Percentiles rank a stretch among this genome's conserved stretches.
phyloP scores from a whole-genome alignment of 2,113 vertebrate genomes.

The Trematocara variabile region DNA sequence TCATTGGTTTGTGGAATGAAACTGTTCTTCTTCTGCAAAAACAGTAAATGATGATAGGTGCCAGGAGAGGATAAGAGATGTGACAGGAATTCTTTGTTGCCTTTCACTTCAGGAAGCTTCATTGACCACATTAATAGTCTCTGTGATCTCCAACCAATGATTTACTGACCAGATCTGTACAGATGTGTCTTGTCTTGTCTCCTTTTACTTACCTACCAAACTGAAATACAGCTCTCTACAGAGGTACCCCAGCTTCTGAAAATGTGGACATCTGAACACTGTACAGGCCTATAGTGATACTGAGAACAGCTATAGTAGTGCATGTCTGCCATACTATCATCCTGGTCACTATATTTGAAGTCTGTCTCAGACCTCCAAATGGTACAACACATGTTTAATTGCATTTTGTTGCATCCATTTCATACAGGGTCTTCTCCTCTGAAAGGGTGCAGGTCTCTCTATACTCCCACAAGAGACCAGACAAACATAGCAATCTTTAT shows the following conservation, averaged over 20 bases:
- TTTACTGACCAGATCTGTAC: slow-evolving; percentile 45
- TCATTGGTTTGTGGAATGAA: slow-evolving; percentile 63
- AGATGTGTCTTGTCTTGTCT: slow-evolving; percentile 22
- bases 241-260: not conserved
- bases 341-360: not conserved
- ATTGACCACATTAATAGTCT: slow-evolving; percentile 65
- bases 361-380: slow-evolving; percentile 6
- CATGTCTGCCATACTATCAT: not conserved
- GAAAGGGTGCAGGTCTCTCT: slow-evolving; percentile 19
- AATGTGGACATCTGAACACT: not conserved
- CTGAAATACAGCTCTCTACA: slow-evolving; percentile 1
- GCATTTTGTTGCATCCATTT: slow-evolving; percentile 28
- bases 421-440: slow-evolving; percentile 31
- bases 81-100: slow-evolving; percentile 58
- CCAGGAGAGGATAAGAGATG: slow-evolving; percentile 65
- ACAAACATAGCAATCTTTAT: slow-evolving; percentile 51
- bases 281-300: not conserved
- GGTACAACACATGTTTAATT: slow-evolving; percentile 35
- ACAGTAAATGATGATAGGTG: slow-evolving; percentile 74
- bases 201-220: slow-evolving; percentile 11
- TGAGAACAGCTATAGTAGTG: not conserved
- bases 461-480: slow-evolving; percentile 14
- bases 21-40: slow-evolving; percentile 58
- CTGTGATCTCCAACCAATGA: slow-evolving; percentile 43
- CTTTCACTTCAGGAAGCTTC: slow-evolving; percentile 59